Evolutionary conservation across 2,888 invertebrate species (phyloP), one percentile per base, ranked within the genome.

Genomic region (Ichneumoninae sp.): DNA sequence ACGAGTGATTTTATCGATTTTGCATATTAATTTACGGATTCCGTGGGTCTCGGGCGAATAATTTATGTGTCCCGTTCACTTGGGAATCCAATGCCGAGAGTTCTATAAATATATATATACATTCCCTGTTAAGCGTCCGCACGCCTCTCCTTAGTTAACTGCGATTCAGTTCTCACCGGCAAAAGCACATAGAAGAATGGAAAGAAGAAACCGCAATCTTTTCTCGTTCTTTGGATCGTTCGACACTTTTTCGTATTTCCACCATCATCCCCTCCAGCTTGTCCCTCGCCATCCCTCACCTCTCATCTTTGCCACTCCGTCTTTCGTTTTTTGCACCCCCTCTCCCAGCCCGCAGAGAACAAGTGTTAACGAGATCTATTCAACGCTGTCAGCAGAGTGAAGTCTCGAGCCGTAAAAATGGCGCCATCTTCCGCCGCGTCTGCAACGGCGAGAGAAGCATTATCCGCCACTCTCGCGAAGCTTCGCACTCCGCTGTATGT

Each of bases 321-420:
- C 57, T 57, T 50, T 36, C 57, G 44, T 78, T 70, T 62, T 47
- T 78, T 33, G 30, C 33, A 10, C n/a, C 3, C 40, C 40, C 7
- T 1, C n/a, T 70, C 40, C 62, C 19, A 36, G n/a, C 52, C 60
- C 22, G 16, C 36, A 22, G 36, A 62, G 65, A 76, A 82, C 65
- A 66, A 71, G 77, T 77, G 70, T 54, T 70, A 82, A 82, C 77
- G 71, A 82, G 76, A 82, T 71, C 76, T 70, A 82, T 77, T 82
- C 50, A 66, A 16, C 22, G 65, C 75, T 68, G 76, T 57, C 72
- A 66, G 57, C 5, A 19, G 52, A 44, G 44, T 44, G 40, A 72
- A 54, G 72, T 54, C 13, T 70, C 65, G 36, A 52, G 62, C 44
- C 22, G 50, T 52, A 52, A 62, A 50, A 79, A 79, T 65, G 19